Evolutionary conservation across 2,113 vertebrate genomes (phyloP).

Genomic region (Psittacus erithacus): DNA sequence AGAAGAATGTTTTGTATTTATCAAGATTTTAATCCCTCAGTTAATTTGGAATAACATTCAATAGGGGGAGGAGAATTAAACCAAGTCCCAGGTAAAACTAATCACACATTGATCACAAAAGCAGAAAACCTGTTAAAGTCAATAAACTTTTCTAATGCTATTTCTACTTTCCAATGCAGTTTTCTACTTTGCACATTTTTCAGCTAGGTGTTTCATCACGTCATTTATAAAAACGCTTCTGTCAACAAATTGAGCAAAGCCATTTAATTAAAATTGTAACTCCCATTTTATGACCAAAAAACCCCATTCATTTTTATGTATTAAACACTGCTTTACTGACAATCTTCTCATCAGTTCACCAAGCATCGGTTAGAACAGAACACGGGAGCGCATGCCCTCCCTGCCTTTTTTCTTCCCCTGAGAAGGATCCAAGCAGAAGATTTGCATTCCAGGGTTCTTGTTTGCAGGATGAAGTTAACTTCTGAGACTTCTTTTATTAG

Average conservation of each 20-base stretch:
- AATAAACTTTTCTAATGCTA: background rate
- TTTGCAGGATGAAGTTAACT: background rate
- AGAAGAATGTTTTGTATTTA: background rate
- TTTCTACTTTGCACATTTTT: background rate
- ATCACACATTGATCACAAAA: background rate
- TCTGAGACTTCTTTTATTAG: background rate
- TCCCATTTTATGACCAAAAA: background rate
- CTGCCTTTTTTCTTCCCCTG: background rate
- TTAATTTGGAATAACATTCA: background rate
- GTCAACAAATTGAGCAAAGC: background rate
- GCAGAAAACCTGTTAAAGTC: background rate
- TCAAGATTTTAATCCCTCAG: background rate
- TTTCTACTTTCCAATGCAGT: background rate
- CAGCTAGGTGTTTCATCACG: background rate
- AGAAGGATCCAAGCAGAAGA: background rate
- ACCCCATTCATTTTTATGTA: rapidly evolving
- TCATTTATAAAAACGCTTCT: background rate
- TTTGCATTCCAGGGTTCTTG: background rate
- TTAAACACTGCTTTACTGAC: background rate
- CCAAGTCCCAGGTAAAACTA: background rate
- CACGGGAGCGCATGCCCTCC: background rate
- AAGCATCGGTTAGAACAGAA: background rate
- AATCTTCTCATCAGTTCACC: background rate
- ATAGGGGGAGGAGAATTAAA: background rate
- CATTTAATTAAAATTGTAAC: background rate